Conservation (phyloP, 2,797 vertebrate genomes). For the Chelon auratus region DNA sequence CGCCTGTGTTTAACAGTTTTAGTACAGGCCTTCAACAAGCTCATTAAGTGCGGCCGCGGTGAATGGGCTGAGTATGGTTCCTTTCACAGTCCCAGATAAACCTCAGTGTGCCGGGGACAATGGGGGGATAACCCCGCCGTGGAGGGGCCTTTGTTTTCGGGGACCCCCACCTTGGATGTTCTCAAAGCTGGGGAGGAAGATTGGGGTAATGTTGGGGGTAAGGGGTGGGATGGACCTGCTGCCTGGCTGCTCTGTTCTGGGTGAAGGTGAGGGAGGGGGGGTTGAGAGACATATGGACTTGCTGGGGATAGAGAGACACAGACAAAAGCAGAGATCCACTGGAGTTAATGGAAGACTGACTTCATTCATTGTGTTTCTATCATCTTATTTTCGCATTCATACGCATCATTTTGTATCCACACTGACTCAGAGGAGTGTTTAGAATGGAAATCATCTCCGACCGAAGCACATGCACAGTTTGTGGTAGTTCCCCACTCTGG, state of each 20-base stretch:
- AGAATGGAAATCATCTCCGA: too few relatives aligned
- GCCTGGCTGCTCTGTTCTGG: conserved; percentile 56
- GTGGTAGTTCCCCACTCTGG: too few relatives aligned
- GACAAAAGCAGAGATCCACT: conserved; percentile 41
- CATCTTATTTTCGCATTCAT: neutral
- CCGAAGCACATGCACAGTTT: too few relatives aligned
- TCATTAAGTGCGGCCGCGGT: conserved; percentile 73
- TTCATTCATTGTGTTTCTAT: conserved; percentile 5
- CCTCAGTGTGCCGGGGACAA: conserved; percentile 72
- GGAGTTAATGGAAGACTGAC: conserved; percentile 15
- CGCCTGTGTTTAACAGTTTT: conserved; percentile 69
- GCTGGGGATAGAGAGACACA: conserved; percentile 53
- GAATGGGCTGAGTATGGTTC: conserved; percentile 62
- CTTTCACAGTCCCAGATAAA: conserved; percentile 74
- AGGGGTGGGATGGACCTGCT: conserved; percentile 64
- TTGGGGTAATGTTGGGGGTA: conserved; percentile 35
- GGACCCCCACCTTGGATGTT: conserved; percentile 74
- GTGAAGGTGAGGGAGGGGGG: conserved; percentile 24
- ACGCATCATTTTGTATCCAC: too few relatives aligned
- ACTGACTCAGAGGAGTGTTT: too few relatives aligned
- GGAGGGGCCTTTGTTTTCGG: conserved; percentile 73
- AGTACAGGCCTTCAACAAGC: conserved; percentile 68
- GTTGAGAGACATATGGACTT: conserved; percentile 80
- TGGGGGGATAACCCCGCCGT: conserved; percentile 51
- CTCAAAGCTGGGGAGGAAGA: conserved; percentile 48